phyloP scores from a whole-genome alignment of 2,888 invertebrate species.

The Drosophila niveifrons region DNA sequence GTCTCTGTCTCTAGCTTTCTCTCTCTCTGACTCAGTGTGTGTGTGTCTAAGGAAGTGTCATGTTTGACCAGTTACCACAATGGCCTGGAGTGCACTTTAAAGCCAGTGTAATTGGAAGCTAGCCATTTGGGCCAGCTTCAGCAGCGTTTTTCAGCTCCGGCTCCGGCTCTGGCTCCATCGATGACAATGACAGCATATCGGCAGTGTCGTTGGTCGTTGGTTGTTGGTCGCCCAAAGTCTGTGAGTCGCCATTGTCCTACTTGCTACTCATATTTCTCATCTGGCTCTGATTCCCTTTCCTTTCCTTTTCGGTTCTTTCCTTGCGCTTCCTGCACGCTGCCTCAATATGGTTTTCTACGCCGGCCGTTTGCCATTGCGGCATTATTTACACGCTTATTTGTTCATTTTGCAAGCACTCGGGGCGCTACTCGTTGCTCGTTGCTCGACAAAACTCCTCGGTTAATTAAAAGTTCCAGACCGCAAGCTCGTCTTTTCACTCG shows the following conservation, averaged over 20 bases:
- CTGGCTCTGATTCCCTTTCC: slow-evolving; percentile 19
- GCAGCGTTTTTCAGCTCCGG: not conserved
- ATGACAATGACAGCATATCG: slow-evolving; percentile 51
- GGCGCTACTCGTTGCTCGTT: slow-evolving; percentile 37
- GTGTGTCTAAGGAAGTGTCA: slow-evolving; percentile 55
- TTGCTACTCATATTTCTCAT: slow-evolving; percentile 67
- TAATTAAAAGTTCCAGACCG: slow-evolving; percentile 71
- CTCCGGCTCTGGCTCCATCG: slow-evolving; percentile 29
- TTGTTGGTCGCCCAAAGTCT: slow-evolving; percentile 28
- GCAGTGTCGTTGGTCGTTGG: slow-evolving; percentile 32
- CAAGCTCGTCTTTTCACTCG: slow-evolving; percentile 37
- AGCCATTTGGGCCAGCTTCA: slow-evolving; percentile 42
- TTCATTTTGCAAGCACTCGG: slow-evolving; percentile 68
- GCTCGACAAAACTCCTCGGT: slow-evolving; percentile 46
- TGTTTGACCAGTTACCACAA: slow-evolving; percentile 57
- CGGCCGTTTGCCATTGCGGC: slow-evolving; percentile 52
- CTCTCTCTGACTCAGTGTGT: not conserved
- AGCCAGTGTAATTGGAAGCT: slow-evolving; percentile 71
- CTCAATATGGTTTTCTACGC: slow-evolving; percentile 48
- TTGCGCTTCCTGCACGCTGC: slow-evolving; percentile 11
- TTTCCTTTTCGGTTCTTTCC: not conserved
- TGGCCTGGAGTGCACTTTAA: slow-evolving; percentile 56
- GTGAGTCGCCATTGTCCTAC: slow-evolving; percentile 50
- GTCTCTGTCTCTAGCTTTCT: not conserved
- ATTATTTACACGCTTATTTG: slow-evolving; percentile 79